Evolutionary conservation across 2,888 invertebrate genomes (phyloP).

Genomic region (Cephonodes hylas): DNA sequence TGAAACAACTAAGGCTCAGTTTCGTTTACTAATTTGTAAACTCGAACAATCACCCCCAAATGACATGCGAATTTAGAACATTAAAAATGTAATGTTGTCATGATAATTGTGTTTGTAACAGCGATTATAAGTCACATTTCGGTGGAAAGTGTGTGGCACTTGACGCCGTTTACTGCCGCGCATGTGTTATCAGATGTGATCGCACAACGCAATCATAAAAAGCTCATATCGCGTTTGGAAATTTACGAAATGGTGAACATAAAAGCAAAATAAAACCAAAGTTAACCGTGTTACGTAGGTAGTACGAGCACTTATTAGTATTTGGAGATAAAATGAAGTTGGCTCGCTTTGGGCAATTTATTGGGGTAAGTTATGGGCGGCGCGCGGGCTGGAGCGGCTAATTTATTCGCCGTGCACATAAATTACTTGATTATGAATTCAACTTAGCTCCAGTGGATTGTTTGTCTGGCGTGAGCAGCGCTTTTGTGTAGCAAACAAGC

Average conservation of each 20-base stretch:
- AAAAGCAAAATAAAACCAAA: constrained; percentile 60
- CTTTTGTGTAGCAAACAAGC: constrained; percentile 74
- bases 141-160: constrained; percentile 38
- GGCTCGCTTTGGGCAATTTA: constrained; percentile 80
- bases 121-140: constrained; percentile 49
- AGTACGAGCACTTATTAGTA: constrained; percentile 76
- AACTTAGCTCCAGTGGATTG: constrained; percentile 77
- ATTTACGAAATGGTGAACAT: constrained; percentile 53
- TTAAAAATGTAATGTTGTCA: constrained; percentile 39
- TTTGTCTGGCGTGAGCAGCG: constrained; percentile 76
- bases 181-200: constrained; percentile 58
- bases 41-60: constrained; percentile 4
- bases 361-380: constrained; percentile 81
- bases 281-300: constrained; percentile 60
- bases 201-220: constrained; percentile 70
- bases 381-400: constrained; percentile 77
- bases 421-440: constrained; percentile 82
- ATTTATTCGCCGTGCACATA: constrained; percentile 82
- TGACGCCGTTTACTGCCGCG: constrained; percentile 40
- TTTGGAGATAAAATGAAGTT: constrained; percentile 81
- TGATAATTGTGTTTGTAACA: constrained; percentile 42
- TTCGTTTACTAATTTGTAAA: background rate
- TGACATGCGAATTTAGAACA: constrained; percentile 33
- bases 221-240: constrained; percentile 61
- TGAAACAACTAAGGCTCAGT: background rate